A percentile compares a stretch with the other conserved stretches of the same genome.
These are phyloP conservation scores for Halichoerus grypus DNA, from an alignment of 2,113 vertebrate genomes.

Conservation along the genomic window DNA sequence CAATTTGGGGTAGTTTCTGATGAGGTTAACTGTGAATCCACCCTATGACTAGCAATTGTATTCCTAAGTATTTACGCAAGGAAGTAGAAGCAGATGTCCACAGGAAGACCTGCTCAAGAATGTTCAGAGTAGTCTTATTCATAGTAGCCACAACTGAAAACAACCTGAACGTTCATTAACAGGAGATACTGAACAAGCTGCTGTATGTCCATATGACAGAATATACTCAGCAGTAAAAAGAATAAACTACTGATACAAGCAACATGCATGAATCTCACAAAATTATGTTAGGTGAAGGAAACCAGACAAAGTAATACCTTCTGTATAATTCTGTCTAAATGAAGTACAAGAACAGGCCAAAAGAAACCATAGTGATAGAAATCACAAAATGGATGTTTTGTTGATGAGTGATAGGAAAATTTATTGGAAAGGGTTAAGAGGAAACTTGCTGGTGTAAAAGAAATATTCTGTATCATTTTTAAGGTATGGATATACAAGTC, in stretches of 20 bases:
- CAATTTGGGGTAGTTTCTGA: neutral
- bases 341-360: neutral
- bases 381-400: constrained; percentile 4
- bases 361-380: neutral
- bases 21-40: neutral
- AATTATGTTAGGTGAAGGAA: neutral
- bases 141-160: constrained; percentile 22
- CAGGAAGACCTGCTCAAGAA: neutral
- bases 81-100: neutral
- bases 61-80: neutral
- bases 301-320: neutral
- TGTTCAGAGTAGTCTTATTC: neutral
- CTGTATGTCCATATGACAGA: neutral
- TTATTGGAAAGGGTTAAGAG: neutral
- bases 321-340: neutral
- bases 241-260: neutral
- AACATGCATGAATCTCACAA: neutral
- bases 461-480: neutral
- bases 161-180: neutral
- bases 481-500: neutral
- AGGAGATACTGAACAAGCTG: neutral
- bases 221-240: neutral
- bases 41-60: neutral
- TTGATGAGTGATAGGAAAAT: neutral
- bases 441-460: neutral